Conservation (phyloP, 2,888 invertebrate species). For the Oegoconia quadripuncta region DNA sequence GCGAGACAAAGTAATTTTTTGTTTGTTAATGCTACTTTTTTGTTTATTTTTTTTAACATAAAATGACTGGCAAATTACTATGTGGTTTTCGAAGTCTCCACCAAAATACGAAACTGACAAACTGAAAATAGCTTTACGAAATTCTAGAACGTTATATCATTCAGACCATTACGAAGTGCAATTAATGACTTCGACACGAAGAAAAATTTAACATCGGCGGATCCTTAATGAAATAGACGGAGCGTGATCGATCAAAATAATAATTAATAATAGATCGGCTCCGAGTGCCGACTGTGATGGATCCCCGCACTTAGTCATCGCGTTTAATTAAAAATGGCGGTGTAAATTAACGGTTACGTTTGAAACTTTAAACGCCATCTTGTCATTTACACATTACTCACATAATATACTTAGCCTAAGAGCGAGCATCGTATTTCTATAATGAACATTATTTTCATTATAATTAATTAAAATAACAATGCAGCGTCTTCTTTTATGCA, state of each 20-base stretch:
- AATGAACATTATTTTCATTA: too few relatives aligned
- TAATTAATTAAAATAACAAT: too few relatives aligned
- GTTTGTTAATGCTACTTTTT: too few relatives aligned
- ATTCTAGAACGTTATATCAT: neutral
- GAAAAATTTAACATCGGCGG: slow-evolving; percentile 47
- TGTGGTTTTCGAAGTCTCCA: neutral
- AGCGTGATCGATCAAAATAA: slow-evolving; percentile 75
- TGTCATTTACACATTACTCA: slow-evolving; percentile 49
- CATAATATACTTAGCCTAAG: too few relatives aligned
- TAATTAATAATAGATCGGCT: slow-evolving; percentile 74
- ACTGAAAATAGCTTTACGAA: slow-evolving; percentile 1
- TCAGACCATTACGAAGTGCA: slow-evolving; percentile 34
- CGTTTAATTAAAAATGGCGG: slow-evolving; percentile 74
- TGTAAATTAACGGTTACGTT: slow-evolving; percentile 69
- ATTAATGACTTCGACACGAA: slow-evolving; percentile 55
- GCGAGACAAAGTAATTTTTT: too few relatives aligned
- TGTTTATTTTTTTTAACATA: too few relatives aligned
- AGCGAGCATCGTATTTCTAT: too few relatives aligned
- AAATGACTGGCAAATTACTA: too few relatives aligned
- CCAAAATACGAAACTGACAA: neutral
- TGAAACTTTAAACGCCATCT: slow-evolving; percentile 48
- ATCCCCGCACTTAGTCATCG: slow-evolving; percentile 74
- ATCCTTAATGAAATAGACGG: slow-evolving; percentile 70
- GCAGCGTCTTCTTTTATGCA: too few relatives aligned
- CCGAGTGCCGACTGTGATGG: slow-evolving; percentile 62